phyloP scores from a whole-genome alignment of 1,140 invertebrate species.

The Pristionchus pacificus region DNA sequence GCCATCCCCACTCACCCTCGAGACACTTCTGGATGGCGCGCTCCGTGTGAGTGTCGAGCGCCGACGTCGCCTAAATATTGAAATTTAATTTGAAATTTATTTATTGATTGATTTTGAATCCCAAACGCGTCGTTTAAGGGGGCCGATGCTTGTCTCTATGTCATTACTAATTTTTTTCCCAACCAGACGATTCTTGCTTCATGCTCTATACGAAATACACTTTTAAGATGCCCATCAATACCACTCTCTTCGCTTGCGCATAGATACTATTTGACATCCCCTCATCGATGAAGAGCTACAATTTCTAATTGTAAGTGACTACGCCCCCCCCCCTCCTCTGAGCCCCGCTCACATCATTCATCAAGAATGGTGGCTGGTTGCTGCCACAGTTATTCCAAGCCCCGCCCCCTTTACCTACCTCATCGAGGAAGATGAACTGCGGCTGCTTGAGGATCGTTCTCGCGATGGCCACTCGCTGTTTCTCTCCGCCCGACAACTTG shows the following conservation, averaged over 20 bases:
- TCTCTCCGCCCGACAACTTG: slow-evolving; percentile 74
- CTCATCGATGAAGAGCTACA: no score
- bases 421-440: slow-evolving; percentile 79
- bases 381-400: neutral
- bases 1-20: slow-evolving; percentile 69
- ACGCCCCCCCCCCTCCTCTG: no score
- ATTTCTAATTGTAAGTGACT: no score
- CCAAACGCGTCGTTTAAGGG: slow-evolving; percentile 5
- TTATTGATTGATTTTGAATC: slow-evolving; percentile 13
- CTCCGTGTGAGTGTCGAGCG: slow-evolving; percentile 58
- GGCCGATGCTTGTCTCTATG: neutral
- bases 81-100: neutral
- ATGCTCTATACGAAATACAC: no score
- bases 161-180: neutral
- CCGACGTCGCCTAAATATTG: slow-evolving; percentile 57
- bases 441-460: slow-evolving; percentile 82
- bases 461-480: slow-evolving; percentile 87
- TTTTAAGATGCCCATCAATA: no score
- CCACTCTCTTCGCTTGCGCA: no score
- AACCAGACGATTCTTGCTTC: slow-evolving; percentile 12
- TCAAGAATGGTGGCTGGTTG: no score
- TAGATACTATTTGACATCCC: no score
- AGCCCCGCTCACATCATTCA: no score
- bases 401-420: slow-evolving; percentile 62
- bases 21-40: slow-evolving; percentile 66